Base-by-base conservation (phyloP, 2,797 vertebrate species). In the Chiroxiphia lanceolata region DNA sequence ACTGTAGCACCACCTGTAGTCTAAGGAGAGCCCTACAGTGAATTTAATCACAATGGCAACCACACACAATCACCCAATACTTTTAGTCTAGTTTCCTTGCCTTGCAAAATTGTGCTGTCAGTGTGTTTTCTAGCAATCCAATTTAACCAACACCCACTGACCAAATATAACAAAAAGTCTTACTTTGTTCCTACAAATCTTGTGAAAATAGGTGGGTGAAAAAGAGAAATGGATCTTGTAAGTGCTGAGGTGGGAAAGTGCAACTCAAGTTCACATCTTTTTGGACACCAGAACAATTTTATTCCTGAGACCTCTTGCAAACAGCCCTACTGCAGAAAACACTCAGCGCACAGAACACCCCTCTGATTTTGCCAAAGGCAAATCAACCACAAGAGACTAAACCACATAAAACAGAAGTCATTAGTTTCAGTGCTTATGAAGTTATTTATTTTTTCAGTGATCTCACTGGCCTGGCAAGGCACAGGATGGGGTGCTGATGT, bases 351-450 rank as follows among this genome's bases (percentile, higher is more conserved):
- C 34, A 91, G 67, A 60, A 89, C 59, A 76, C 4, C 56, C 63
- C n/a, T 82, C 74, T 61, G 77, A 90, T 78, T 76, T 89, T 82
- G 90, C 63, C 83, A 88, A 61, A 93, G 54, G 89, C 74, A 72
- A 72, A 84, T 50, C 86, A 95, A 93, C 92, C 93, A 90, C 96
- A 92, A 76, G 70, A 94, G 70, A 93, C 90, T 60, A 88, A 91
- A 79, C 94, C 95, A 96, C 93, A 95, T 94, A 91, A 96, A 97
- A 96, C 67, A 90, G 61, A 91, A 93, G 80, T 88, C 83, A 93
- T 81, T 93, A 88, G 69, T 90, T 94, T 69, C 90, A 94, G 48
- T 34, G 59, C 67, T 94, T 87, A 51, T 81, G 90, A 90, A 94
- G 78, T 90, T 89, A 75, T 40, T 96, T 94, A 81, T 90, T 95